phyloP scores from a whole-genome alignment of 2,113 vertebrate species.

The Panurus biarmicus region DNA sequence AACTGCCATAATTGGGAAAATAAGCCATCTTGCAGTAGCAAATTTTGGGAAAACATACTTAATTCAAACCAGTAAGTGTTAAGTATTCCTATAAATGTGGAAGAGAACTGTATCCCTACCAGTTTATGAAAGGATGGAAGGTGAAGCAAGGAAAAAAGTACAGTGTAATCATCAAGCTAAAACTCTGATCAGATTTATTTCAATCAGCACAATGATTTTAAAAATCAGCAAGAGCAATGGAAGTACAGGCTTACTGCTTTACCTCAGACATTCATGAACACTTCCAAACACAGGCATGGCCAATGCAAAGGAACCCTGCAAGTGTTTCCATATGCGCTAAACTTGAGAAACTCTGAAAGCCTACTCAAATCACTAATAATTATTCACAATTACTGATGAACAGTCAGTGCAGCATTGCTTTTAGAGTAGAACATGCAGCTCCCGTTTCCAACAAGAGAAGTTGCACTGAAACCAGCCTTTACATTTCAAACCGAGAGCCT shows the following conservation, averaged over 20 bases:
- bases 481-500: not conserved
- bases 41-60: not conserved
- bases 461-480: not conserved
- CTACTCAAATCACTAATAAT: not conserved
- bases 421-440: not conserved
- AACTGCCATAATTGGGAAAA: not conserved
- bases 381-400: not conserved
- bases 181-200: not conserved
- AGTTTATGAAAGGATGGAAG: not conserved
- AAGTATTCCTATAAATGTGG: not conserved
- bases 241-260: not conserved
- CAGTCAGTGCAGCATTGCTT: not conserved
- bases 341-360: not conserved
- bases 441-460: not conserved
- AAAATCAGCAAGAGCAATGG: not conserved
- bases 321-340: not conserved
- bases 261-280: not conserved
- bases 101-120: not conserved
- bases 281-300: not conserved
- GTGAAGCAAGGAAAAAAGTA: not conserved
- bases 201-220: not conserved
- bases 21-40: not conserved
- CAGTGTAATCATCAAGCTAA: not conserved
- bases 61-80: not conserved
- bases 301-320: not conserved